These are phyloP conservation scores for Centroberyx gerrardi DNA, from an alignment of 2,797 vertebrate genomes.

Conservation along the genomic window DNA sequence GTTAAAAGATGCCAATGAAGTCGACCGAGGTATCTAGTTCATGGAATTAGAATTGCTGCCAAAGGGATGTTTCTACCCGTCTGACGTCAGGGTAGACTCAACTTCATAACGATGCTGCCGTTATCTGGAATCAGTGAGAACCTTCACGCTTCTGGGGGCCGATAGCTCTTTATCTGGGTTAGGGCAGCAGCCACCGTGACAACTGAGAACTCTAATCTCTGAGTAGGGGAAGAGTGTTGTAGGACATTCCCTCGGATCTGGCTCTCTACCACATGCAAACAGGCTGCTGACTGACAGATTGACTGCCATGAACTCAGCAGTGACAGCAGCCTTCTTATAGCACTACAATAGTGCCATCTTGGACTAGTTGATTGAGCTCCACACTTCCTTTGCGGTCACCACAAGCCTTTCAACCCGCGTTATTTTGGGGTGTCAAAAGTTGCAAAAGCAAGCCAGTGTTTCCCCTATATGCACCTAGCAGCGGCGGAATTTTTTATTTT, in stretches of 20 bases:
- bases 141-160: conserved; percentile 44
- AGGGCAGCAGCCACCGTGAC: conserved; percentile 62
- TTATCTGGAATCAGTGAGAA: conserved; percentile 68
- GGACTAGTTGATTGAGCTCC: conserved; percentile 48
- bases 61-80: conserved; percentile 18
- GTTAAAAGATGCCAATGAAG: conserved; percentile 29
- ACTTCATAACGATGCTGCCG: conserved; percentile 34
- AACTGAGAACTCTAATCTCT: conserved; percentile 71
- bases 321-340: conserved; percentile 47
- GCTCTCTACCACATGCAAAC: conserved; percentile 60
- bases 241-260: conserved; percentile 45
- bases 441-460: conserved; percentile 18
- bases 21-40: background rate
- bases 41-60: conserved; percentile 12
- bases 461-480: too few species aligned
- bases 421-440: conserved; percentile 47
- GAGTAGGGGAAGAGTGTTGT: conserved; percentile 58
- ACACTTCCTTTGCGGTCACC: conserved; percentile 70
- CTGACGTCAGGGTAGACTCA: conserved; percentile 35
- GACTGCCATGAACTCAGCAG: conserved; percentile 39
- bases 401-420: conserved; percentile 44
- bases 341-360: conserved; percentile 18
- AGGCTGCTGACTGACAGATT: conserved; percentile 38
- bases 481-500: too few species aligned
- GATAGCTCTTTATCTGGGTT: conserved; percentile 74